Percentiles rank a stretch among this genome's conserved stretches.
phyloP scores from a whole-genome alignment of 64 coral and sea anemone species.

The Actinia equina region DNA sequence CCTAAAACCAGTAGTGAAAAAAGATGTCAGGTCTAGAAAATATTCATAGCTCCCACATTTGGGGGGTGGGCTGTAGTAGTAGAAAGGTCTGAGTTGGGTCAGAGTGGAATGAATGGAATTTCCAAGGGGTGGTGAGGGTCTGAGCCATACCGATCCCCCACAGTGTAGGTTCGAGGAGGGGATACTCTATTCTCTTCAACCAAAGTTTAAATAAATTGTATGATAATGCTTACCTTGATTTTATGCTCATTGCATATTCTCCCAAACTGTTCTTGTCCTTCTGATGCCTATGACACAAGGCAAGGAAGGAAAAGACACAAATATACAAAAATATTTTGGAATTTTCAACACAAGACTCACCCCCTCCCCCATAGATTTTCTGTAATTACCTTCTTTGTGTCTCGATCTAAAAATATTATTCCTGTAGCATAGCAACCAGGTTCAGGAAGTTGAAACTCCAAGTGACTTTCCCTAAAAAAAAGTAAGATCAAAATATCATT shows the following conservation, averaged over 20 bases:
- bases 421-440: slow-evolving; percentile 88
- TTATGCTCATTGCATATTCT: slow-evolving; percentile 51
- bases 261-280: slow-evolving; percentile 64
- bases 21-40: no score
- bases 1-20: neutral
- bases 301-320: no score
- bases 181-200: no score
- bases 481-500: neutral
- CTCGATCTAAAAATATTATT: slow-evolving; percentile 79
- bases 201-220: neutral
- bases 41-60: neutral
- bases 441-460: slow-evolving; percentile 61
- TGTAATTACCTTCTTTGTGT: slow-evolving; percentile 64
- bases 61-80: no score
- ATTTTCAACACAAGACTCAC: neutral
- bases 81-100: no score
- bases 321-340: neutral
- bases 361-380: neutral
- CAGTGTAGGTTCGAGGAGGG: no score
- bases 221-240: slow-evolving; percentile 35
- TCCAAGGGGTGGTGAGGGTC: no score
- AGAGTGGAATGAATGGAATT: no score
- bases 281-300: slow-evolving; percentile 40
- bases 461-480: slow-evolving; percentile 56
- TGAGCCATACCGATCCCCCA: no score